Percentiles rank a stretch among this genome's conserved stretches.
Evolutionary conservation across 1,140 invertebrate genomes (phyloP).

Genomic region (Oryzaephilus surinamensis): DNA sequence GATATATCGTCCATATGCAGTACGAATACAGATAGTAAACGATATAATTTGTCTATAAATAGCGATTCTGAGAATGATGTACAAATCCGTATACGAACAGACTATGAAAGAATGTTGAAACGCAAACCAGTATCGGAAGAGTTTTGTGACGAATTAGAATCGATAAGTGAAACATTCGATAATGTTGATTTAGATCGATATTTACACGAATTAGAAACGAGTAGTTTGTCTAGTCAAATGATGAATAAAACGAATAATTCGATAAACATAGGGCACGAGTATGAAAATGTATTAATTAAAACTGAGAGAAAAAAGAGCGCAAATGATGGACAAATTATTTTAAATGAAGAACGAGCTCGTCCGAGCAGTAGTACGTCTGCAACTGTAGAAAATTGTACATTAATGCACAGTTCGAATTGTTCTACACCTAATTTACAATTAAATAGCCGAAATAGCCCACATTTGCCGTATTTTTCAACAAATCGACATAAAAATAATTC

Average conservation of each 20-base stretch:
- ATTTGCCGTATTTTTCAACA: no score
- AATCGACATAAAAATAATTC: constrained; percentile 13
- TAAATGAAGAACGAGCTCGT: constrained; percentile 15
- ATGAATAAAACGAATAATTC: constrained; percentile 1
- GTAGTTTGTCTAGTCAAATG: constrained; percentile 10
- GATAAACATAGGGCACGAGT: constrained; percentile 24
- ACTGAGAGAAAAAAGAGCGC: constrained; percentile 1
- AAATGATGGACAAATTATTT: constrained; percentile 1
- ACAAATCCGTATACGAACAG: constrained; percentile 19
- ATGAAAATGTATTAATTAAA: constrained; percentile 28
- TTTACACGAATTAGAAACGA: constrained; percentile 43
- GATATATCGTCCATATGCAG: constrained; percentile 21
- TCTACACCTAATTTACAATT: constrained; percentile 19
- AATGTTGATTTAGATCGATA: constrained; percentile 51
- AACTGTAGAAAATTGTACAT: constrained; percentile 24
- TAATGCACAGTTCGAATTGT: constrained; percentile 21
- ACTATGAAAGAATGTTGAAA: constrained; percentile 54
- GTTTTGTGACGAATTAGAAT: constrained; percentile 50
- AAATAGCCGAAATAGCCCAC: no score
- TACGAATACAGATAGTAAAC: constrained; percentile 16
- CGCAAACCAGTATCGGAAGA: constrained; percentile 60
- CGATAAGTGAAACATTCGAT: constrained; percentile 45
- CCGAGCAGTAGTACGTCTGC: constrained; percentile 25
- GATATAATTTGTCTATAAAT: constrained; percentile 22
- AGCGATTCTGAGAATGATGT: constrained; percentile 26